These are phyloP conservation scores for Elanoides forficatus DNA, from an alignment of 2,113 vertebrate genomes.

Conservation along the genomic window DNA sequence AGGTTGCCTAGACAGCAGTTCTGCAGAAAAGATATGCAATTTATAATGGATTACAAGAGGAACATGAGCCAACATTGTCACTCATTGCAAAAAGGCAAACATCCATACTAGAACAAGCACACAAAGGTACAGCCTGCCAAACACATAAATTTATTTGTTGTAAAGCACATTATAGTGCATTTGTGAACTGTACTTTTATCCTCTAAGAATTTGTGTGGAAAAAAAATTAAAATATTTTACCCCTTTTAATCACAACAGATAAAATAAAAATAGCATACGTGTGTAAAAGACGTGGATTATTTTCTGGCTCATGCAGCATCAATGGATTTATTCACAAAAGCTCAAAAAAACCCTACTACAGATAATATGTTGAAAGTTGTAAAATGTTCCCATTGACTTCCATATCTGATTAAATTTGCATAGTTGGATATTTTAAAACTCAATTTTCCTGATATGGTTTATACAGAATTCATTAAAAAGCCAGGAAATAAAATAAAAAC, in stretches of 20 bases:
- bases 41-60: conserved; percentile 16
- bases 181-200: neutral
- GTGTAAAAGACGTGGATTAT: neutral
- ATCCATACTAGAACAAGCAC: neutral
- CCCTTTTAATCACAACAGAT: neutral
- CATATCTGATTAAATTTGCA: neutral
- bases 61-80: neutral
- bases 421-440: neutral
- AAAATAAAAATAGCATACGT: neutral
- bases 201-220: neutral
- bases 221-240: neutral
- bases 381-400: neutral
- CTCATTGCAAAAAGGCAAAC: neutral
- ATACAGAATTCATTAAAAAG: neutral
- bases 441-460: neutral
- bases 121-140: neutral
- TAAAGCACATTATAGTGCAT: neutral
- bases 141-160: neutral
- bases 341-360: neutral
- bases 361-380: neutral
- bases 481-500: neutral
- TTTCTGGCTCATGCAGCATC: neutral
- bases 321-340: neutral
- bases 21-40: neutral
- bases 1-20: neutral